Base-by-base conservation (phyloP, 1,140 invertebrate genomes). In the Mercenaria mercenaria region DNA sequence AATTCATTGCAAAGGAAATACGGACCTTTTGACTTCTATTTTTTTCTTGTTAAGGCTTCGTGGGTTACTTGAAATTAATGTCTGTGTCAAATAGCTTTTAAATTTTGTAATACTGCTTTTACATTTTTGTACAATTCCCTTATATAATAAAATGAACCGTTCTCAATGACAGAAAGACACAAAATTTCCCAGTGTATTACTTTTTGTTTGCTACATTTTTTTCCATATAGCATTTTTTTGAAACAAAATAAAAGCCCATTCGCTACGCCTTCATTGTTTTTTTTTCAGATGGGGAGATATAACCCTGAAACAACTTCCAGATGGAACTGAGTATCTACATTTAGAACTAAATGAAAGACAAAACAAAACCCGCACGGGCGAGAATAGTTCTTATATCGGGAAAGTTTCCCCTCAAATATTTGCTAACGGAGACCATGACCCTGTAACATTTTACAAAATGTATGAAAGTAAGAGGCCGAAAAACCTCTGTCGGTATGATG, bases 281-380 rank as follows among this genome's bases (percentile, higher is more conserved):
- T 39, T 23, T n/a, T 39, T 43, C 77, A 52, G 77, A 50, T 86
- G 64, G 83, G 83, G 83, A 20, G 83, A 86, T 50, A 43, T 86
- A 15, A 37, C 13, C 0, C 50, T 86, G 41, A 72, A 74, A 37
- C 23, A 13, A 18, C 18, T 26, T 26, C 8, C 37, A 52, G 56
- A 79, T 88, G 85, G 85, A 23, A 15, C 32, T 37, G 85, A 88
- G 39, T 76, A 88, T 43, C 52, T n/a, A n/a, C n/a, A n/a, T n/a
- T n/a, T 88, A 13, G 69, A 77, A 26, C 52, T 59, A 18, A 79
- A 88, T 59, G 85, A 88, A 52, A 41, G 85, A 29, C 69, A 88
- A 39, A 88, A 8, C 18, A 47, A 47, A 18, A 47, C 43, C 8
- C 8, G 43, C 8, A 47, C 43, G 8, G 43, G 43, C 8, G 43